Base-by-base conservation (phyloP, 1,140 invertebrate genomes). In the Mylabris phalerata region DNA sequence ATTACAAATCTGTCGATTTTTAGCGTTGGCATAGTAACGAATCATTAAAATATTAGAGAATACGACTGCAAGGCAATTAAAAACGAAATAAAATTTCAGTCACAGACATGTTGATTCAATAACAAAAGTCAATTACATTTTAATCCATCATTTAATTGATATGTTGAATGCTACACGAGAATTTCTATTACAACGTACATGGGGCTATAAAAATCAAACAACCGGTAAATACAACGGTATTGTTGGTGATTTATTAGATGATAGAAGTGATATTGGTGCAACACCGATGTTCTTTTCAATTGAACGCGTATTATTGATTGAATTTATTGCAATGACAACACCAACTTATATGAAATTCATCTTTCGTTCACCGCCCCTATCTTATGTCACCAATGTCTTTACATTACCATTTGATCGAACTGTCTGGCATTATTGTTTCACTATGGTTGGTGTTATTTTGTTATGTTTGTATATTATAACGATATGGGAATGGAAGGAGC, bases 321-420 rank as follows among this genome's bases (percentile, higher is more conserved):
- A 82, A 54, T 84, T 81, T 61, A 73, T 84, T 25, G 75, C 79
- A 2, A 74, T 80, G 40, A 78, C 80, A 38, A 79, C 80, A 5
- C 76, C 75, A 5, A 80, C 80, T 0, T 55, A 81, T n/a, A 77
- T 78, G 0, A 76, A 75, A 48, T 85, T 85, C 66, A 75, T 85
- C 9, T 85, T 84, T 63, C 77, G 78, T 27, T 78, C 79, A 62
- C 83, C 84, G 4, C 79, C 83, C 41, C 66, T 85, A 9, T 82
- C 84, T 0, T 83, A 79, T 57, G 77, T 83, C 10, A 80, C 76
- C 49, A 85, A 86, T 64, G 73, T 86, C 38, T 86, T 84, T 60
- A 62, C 77, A 9, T 59, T 84, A 25, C 82, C 83, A 0, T 86
- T 86, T 61, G 69, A 76, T 45, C 72, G 32, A 2, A 43, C 58